These are phyloP conservation scores for Agriopis marginaria DNA, from an alignment of 2,888 invertebrate species.

Conservation along the genomic window DNA sequence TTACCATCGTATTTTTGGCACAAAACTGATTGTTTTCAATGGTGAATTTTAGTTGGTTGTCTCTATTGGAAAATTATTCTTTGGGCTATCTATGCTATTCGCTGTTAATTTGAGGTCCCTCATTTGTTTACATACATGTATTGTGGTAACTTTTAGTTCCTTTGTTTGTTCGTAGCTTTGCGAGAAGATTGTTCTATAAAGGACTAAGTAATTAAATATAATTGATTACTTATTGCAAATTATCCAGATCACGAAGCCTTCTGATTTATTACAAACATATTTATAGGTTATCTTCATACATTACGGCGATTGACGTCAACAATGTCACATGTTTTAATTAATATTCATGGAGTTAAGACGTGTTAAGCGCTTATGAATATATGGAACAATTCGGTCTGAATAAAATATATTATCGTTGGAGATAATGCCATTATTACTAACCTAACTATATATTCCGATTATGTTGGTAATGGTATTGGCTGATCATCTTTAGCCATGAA, in stretches of 20 bases:
- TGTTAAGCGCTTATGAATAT: slow-evolving; percentile 27
- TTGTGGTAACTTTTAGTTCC: no score
- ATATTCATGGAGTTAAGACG: slow-evolving; percentile 33
- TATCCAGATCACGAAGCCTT: no score
- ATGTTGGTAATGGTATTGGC: background rate
- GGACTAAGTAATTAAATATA: no score
- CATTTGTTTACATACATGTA: no score
- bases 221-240: no score
- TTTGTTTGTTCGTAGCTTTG: no score
- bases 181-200: no score
- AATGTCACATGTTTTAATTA: slow-evolving; percentile 27
- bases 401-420: slow-evolving; percentile 7
- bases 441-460: background rate
- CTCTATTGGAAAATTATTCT: no score
- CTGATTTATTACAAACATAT: slow-evolving; percentile 18
- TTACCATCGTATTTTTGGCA: background rate
- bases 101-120: no score
- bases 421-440: slow-evolving; percentile 1
- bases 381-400: slow-evolving; percentile 19
- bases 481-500: background rate
- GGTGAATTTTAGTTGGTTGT: no score
- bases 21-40: background rate
- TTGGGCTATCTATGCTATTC: no score
- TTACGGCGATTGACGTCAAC: slow-evolving; percentile 31
- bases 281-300: slow-evolving; percentile 20